phyloP scores from a whole-genome alignment of 1,140 invertebrate species.

The Acromyrmex charruanus region DNA sequence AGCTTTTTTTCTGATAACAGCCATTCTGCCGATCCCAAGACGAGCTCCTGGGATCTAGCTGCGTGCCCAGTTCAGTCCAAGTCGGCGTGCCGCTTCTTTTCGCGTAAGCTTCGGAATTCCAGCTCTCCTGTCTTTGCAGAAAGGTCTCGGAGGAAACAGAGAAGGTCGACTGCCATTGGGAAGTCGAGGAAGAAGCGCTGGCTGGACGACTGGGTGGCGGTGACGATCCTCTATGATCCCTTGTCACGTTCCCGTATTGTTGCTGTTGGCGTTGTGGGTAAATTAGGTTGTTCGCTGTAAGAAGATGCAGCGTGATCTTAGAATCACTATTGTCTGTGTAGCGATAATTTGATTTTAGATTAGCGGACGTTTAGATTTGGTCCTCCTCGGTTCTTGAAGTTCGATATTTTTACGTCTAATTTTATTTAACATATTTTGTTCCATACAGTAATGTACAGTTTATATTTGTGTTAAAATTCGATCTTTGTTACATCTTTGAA shows the following conservation, averaged over 20 bases:
- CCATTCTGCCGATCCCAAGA: slow-evolving; percentile 80
- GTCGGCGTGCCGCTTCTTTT: slow-evolving; percentile 80
- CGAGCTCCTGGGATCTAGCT: slow-evolving; percentile 77
- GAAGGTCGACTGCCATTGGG: slow-evolving; percentile 78
- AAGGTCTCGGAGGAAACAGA: slow-evolving; percentile 70
- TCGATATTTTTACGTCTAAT: not conserved
- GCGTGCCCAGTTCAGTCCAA: slow-evolving; percentile 82
- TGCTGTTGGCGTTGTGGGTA: slow-evolving; percentile 77
- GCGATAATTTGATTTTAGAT: not conserved
- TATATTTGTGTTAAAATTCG: too few species aligned
- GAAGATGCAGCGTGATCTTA: not conserved
- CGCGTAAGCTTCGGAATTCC: slow-evolving; percentile 73
- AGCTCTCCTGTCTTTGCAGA: slow-evolving; percentile 75
- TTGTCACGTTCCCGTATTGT: slow-evolving; percentile 72
- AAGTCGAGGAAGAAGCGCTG: slow-evolving; percentile 77
- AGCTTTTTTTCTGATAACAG: slow-evolving; percentile 79
- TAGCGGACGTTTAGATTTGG: not conserved
- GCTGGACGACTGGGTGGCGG: slow-evolving; percentile 77
- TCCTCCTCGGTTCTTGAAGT: not conserved
- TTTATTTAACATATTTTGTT: too few species aligned
- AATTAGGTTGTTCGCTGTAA: slow-evolving; percentile 73
- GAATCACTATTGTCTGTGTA: not conserved
- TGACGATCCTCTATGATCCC: slow-evolving; percentile 73
- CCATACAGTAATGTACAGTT: too few species aligned
- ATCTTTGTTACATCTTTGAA: too few species aligned